Percentiles rank a stretch among this genome's conserved stretches.
Conservation (phyloP, 1,140 invertebrate species). For the Lasioglossum baleicum region DNA sequence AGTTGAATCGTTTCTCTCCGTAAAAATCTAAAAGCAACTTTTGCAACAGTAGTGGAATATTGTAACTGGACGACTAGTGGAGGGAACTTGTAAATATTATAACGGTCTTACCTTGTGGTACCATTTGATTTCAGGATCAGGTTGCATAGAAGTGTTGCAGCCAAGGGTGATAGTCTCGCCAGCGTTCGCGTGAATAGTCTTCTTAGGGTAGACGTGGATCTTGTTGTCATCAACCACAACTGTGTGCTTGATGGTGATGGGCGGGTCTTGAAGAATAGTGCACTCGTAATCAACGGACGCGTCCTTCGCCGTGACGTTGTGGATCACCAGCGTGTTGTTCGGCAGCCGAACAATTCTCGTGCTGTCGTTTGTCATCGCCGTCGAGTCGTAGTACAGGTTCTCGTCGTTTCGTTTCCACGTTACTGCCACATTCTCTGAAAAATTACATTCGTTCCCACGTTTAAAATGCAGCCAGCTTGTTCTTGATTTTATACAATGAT, state of each 20-base stretch:
- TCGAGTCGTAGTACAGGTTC: constrained; percentile 39
- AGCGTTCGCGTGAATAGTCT: constrained; percentile 41
- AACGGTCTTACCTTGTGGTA: constrained; percentile 63
- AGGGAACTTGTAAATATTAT: too few species aligned
- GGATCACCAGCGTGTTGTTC: constrained; percentile 61
- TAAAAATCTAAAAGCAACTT: too few species aligned
- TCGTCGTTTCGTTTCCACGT: constrained; percentile 59
- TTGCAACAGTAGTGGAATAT: too few species aligned
- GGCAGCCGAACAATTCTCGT: constrained; percentile 30
- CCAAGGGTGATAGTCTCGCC: constrained; percentile 51
- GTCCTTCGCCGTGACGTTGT: constrained; percentile 53
- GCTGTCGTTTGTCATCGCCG: not conserved
- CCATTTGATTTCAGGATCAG: constrained; percentile 63
- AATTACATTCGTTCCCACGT: too few species aligned
- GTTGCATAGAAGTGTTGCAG: constrained; percentile 49
- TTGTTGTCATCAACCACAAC: constrained; percentile 48
- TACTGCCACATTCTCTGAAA: constrained; percentile 53
- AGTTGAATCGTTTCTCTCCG: too few species aligned
- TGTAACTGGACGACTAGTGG: too few species aligned
- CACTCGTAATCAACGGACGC: constrained; percentile 63
- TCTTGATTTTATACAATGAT: too few species aligned
- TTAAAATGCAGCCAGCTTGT: too few species aligned
- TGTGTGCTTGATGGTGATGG: constrained; percentile 53
- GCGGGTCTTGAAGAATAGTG: constrained; percentile 14
- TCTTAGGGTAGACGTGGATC: constrained; percentile 58